Evolutionary conservation across 2,113 vertebrate genomes (phyloP), one percentile per base, ranked within the genome.

Genomic region (Hyperopisus bebe): DNA sequence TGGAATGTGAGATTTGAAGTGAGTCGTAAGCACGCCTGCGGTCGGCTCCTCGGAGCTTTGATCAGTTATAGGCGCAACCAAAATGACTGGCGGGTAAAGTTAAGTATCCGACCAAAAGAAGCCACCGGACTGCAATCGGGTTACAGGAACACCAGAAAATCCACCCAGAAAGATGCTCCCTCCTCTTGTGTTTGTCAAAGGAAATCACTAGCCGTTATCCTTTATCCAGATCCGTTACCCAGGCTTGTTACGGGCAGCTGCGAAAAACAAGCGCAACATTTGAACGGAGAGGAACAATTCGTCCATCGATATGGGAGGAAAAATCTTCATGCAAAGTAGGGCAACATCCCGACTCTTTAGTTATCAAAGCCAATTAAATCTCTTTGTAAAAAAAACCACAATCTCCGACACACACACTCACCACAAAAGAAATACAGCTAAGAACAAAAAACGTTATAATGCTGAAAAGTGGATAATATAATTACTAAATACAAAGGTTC

Each of bases 201-300:
- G 47, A 44, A 24, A 51, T 44, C 80, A 21, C 19, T 89, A 21
- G 74, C 48, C 19, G 15, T 48, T 47, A 19, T 39, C 46, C 24
- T 39, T 39, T 77, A 31, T 87, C 48, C 31, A 42, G 35, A 39
- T 74, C 47, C 31, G 62, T 87, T 90, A 90, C 24, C 89, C 89
- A 6, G 89, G 84, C 84, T 90, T 90, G 31, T 85, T 87, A 5
- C 85, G 85, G 42, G 89, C 50, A 88, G 89, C 85, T 3, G 47
- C 77, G 55, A 90, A 58, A 55, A 77, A 35, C 31, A 82, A 82
- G 31, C 47, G 19, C 44, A 47, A 55, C 89, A 90, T 90, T 35
- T 80, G 13, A 42, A 15, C 35, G 1, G 35, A 80, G 48, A 50
- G 24, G 77, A 51, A 77, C 48, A 44, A 53, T 80, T 44, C 15